phyloP scores from a whole-genome alignment of 2,113 vertebrate genomes.

The Rhabdomys dilectus region DNA sequence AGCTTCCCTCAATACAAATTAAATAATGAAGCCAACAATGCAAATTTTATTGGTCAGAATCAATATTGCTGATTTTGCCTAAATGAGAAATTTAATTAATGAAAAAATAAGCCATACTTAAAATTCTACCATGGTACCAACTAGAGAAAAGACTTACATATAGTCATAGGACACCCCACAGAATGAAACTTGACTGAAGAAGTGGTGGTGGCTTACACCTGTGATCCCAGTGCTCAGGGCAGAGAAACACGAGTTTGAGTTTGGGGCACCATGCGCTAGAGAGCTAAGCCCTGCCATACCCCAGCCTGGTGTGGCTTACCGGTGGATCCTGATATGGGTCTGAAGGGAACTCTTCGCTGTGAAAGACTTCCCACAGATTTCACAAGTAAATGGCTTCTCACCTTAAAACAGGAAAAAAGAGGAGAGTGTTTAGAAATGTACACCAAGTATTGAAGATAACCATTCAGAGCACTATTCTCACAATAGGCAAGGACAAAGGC shows the following conservation, averaged over 20 bases:
- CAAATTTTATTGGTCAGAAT: slow-evolving; percentile 2
- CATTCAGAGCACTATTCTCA: not conserved
- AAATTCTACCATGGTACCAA: slow-evolving; percentile 27
- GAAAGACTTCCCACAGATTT: slow-evolving; percentile 99
- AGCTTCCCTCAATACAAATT: not conserved
- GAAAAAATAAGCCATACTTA: slow-evolving; percentile 9
- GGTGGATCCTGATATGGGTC: slow-evolving; percentile 98
- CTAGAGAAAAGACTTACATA: not conserved
- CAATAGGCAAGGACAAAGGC: not conserved
- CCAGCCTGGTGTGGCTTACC: slow-evolving; percentile 75
- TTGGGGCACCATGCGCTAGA: not conserved
- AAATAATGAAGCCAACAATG: slow-evolving; percentile 16
- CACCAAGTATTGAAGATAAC: not conserved
- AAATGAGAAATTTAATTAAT: slow-evolving; percentile 36
- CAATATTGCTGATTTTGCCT: slow-evolving; percentile 27
- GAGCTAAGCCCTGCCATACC: not conserved
- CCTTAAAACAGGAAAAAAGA: slow-evolving; percentile 85
- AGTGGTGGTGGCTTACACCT: slow-evolving; percentile 60
- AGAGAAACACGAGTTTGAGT: not conserved
- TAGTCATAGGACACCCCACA: not conserved
- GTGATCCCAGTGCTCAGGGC: not conserved
- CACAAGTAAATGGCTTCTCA: slow-evolving; percentile 98
- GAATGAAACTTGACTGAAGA: slow-evolving; percentile 90
- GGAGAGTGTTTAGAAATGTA: not conserved
- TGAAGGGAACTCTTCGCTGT: slow-evolving; percentile 98